Evolutionary conservation across 2,113 vertebrate species (phyloP), one percentile per base, ranked within the genome.

Genomic region (Mionectes macconnelli): DNA sequence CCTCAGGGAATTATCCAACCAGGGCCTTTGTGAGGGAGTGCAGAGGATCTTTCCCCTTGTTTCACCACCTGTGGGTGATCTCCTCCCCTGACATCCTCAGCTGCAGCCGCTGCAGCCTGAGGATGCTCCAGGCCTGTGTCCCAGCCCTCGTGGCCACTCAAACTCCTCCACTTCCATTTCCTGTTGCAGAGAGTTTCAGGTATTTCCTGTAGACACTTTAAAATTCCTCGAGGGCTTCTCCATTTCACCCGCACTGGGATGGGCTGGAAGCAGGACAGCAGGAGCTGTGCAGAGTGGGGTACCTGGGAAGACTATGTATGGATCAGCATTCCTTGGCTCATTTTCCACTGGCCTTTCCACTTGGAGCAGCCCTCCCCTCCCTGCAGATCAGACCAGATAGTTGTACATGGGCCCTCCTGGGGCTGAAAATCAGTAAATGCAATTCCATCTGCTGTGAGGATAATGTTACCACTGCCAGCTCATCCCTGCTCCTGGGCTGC

Each of bases 141-240:
- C n/a, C 1, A 4, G 74, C 81, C 87, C 82, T 92, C 4, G 0
- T 3, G 33, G 78, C 87, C 82, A 62, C 72, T 93, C 87, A 70
- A 4, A 73, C 64, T 83, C 60, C 85, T 92, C 83, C n/a, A 2
- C 88, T 94, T 93, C 78, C 72, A 81, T 90, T 93, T 96, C 94
- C 94, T 89, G 85, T 56, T 70, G 68, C 75, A 64, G 59, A 66
- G 79, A 57, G 23, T 12, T 73, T 52, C 87, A 94, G 93, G 39
- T 77, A 93, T 96, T 96, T 96, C 95, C 94, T 95, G 89, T 1
- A 95, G 88, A 87, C 72, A 53, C 87, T 83, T 93, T 16, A 74
- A 23, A 80, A 83, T 76, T 85, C 87, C 89, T 66, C 10, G 16
- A 72, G 84, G 74, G 50, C 42, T 94, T 91, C 95, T 95, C 85